A percentile compares a stretch with the other conserved stretches of the same genome.
Evolutionary conservation across 2,888 invertebrate genomes (phyloP).

Genomic region (Drosophila stalkeri): DNA sequence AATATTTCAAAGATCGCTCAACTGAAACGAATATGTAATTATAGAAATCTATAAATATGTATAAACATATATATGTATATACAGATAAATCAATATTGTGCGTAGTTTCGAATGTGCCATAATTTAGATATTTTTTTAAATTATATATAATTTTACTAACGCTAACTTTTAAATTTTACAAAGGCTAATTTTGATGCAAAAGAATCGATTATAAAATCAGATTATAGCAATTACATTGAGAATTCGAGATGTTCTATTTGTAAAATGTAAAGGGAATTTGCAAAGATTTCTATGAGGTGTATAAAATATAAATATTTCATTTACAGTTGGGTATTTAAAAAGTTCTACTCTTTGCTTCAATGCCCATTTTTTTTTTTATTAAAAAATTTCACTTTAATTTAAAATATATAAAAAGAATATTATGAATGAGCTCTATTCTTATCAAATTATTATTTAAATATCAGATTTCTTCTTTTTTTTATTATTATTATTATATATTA

Average conservation of each 20-base stretch:
- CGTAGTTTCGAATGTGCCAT: not conserved
- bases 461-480: not conserved
- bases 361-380: not conserved
- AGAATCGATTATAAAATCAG: not conserved
- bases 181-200: not conserved
- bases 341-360: not conserved
- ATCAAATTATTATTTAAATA: not conserved
- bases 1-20: conserved; percentile 8
- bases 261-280: not conserved
- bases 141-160: not conserved
- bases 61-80: not conserved
- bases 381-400: too few species aligned
- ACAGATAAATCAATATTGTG: conserved; percentile 8
- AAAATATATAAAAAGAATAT: not conserved
- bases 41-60: conserved; percentile 1
- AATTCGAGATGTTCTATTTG: too few species aligned
- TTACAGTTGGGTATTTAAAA: not conserved
- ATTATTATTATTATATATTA: too few species aligned
- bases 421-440: too few species aligned
- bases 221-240: not conserved
- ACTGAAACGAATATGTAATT: conserved; percentile 5
- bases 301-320: too few species aligned
- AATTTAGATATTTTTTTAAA: not conserved
- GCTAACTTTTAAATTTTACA: not conserved
- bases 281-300: not conserved